Evolutionary conservation across 2,113 vertebrate genomes (phyloP).

Genomic region (Tringa solitaria): DNA sequence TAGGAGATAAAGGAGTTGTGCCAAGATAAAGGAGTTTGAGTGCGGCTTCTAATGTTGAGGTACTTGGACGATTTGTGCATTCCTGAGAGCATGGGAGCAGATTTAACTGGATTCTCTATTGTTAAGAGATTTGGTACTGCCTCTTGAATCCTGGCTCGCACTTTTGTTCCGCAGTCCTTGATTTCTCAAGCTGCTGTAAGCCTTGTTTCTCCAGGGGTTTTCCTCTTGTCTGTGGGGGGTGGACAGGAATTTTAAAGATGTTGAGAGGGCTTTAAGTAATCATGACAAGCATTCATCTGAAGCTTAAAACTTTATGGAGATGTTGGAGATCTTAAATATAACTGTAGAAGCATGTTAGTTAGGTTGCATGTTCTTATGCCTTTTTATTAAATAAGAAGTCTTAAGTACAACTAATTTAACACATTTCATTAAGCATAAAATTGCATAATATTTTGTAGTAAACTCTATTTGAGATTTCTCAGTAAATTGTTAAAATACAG

Average conservation of each 20-base stretch:
- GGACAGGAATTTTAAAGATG: not conserved
- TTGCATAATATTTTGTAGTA: not conserved
- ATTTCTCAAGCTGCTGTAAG: not conserved
- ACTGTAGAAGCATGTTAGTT: not conserved
- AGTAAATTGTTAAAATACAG: not conserved
- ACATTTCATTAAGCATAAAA: not conserved
- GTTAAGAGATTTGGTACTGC: not conserved
- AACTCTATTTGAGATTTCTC: not conserved
- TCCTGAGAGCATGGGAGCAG: slow-evolving; percentile 17
- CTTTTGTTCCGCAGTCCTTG: not conserved
- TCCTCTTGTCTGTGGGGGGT: not conserved
- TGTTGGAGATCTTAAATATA: not conserved
- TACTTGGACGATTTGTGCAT: not conserved
- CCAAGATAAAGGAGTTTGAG: not conserved
- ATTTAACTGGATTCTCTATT: slow-evolving; percentile 8
- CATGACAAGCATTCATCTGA: not conserved
- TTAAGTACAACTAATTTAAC: not conserved
- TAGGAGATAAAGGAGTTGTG: not conserved
- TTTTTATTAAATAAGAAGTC: not conserved
- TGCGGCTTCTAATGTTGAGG: not conserved
- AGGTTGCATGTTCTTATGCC: not conserved
- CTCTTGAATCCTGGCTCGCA: not conserved
- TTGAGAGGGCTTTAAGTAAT: not conserved
- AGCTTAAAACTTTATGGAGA: not conserved
- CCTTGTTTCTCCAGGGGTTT: slow-evolving; percentile 3